These are phyloP conservation scores for Aplysina aerophoba DNA, from an alignment of 37 sponge, comb jelly and placozoan genomes.

Conservation along the genomic window DNA sequence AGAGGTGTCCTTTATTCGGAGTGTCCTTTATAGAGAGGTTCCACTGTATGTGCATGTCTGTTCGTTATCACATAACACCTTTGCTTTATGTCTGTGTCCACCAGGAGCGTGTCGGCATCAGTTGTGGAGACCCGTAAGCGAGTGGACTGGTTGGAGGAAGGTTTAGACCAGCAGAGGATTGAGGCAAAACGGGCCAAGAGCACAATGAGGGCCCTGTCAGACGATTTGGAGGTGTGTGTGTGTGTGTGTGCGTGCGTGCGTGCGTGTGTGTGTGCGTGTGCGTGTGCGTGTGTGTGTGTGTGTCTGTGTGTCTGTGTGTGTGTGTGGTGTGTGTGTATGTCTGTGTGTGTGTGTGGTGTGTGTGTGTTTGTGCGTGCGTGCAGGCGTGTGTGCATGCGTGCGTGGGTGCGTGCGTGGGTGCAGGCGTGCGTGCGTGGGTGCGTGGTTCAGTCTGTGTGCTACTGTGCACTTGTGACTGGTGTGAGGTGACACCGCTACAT, in stretches of 20 bases:
- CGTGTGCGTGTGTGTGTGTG: conserved; percentile 29
- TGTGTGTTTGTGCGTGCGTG: neutral
- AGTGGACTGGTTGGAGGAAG: neutral
- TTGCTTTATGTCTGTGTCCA: too few species aligned
- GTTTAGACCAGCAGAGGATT: neutral
- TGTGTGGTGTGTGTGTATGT: neutral
- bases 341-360: too few species aligned
- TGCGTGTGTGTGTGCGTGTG: neutral
- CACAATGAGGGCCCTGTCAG: neutral
- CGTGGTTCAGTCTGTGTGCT: too few species aligned
- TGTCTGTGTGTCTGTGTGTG: conserved; percentile 14
- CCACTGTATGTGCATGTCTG: too few species aligned
- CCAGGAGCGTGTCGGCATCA: neutral
- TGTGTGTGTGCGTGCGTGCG: neutral
- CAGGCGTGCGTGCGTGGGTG: too few species aligned
- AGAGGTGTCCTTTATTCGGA: too few species aligned
- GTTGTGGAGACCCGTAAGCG: conserved; percentile 5
- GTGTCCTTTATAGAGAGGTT: too few species aligned
- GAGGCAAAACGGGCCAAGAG: neutral
- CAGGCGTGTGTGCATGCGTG: too few species aligned
- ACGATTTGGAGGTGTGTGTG: neutral
- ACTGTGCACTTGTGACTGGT: too few species aligned
- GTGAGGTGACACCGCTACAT: too few species aligned
- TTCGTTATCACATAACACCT: too few species aligned
- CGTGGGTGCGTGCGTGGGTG: neutral